Evolutionary conservation across 2,888 invertebrate species (phyloP).

Genomic region (Lithophane ornitopus): DNA sequence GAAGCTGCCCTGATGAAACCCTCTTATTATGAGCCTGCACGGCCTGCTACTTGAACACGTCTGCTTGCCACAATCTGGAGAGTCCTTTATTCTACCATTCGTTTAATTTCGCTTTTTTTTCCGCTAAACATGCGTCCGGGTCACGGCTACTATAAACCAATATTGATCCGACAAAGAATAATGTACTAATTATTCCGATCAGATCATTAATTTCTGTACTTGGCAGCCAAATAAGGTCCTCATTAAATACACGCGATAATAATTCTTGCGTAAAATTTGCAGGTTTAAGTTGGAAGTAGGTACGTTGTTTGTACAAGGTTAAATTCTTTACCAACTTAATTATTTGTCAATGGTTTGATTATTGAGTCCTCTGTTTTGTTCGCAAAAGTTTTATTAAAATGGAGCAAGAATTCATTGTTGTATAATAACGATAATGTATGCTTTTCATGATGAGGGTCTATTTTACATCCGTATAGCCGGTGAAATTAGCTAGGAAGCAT

Average conservation of each 20-base stretch:
- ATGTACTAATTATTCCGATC: slow-evolving; percentile 43
- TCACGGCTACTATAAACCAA: slow-evolving; percentile 44
- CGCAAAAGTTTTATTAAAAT: slow-evolving; percentile 27
- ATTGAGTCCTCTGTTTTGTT: slow-evolving; percentile 32
- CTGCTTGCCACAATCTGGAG: slow-evolving; percentile 85
- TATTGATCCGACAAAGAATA: slow-evolving; percentile 45
- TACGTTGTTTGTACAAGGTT: slow-evolving; percentile 37
- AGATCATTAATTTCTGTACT: slow-evolving; percentile 57
- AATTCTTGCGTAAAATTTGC: slow-evolving; percentile 52
- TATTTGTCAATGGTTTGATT: slow-evolving; percentile 42
- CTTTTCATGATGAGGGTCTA: slow-evolving; percentile 34
- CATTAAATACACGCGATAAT: slow-evolving; percentile 52
- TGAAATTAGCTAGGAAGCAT: slow-evolving; percentile 70
- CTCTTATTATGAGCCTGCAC: slow-evolving; percentile 88
- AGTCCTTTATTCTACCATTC: slow-evolving; percentile 80
- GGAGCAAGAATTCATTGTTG: slow-evolving; percentile 17
- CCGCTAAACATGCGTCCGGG: slow-evolving; percentile 56
- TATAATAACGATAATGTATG: slow-evolving; percentile 39
- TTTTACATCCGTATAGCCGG: slow-evolving; percentile 39
- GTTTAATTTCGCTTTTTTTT: slow-evolving; percentile 75
- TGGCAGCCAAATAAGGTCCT: slow-evolving; percentile 52
- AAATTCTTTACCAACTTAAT: slow-evolving; percentile 57
- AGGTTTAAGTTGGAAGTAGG: slow-evolving; percentile 45
- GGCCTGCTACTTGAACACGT: slow-evolving; percentile 88
- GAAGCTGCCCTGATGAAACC: slow-evolving; percentile 75